A percentile compares a stretch with the other conserved stretches of the same genome.
These are phyloP conservation scores for Mimachlamys varia DNA, from an alignment of 2,888 invertebrate genomes.

Conservation along the genomic window DNA sequence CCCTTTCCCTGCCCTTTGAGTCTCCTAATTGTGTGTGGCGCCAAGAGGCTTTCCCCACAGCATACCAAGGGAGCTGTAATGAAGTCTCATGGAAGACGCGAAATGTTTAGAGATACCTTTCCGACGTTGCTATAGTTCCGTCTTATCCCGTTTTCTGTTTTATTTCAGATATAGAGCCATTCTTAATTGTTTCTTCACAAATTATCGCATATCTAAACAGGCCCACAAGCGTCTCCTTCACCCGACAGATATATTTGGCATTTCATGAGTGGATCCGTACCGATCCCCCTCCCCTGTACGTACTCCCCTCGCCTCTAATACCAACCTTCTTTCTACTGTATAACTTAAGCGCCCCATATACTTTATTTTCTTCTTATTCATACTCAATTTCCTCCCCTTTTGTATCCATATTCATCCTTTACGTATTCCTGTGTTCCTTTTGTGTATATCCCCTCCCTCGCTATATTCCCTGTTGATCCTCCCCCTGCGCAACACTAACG, in stretches of 20 bases:
- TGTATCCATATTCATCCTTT: too few species aligned
- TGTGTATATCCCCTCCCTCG: too few species aligned
- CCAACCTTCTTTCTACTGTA: background rate
- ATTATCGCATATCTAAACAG: slow-evolving; percentile 34
- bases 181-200: slow-evolving; percentile 36
- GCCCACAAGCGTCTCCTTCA: slow-evolving; percentile 28
- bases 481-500: too few species aligned
- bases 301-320: background rate
- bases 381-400: background rate
- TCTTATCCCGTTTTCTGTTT: slow-evolving; percentile 34
- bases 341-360: background rate
- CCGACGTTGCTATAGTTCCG: background rate
- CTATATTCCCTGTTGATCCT: too few species aligned
- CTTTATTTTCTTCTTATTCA: background rate
- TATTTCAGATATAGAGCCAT: slow-evolving; percentile 31
- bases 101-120: slow-evolving; percentile 24
- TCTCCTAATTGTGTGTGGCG: slow-evolving; percentile 15
- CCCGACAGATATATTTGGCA: slow-evolving; percentile 21
- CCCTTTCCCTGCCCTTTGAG: slow-evolving; percentile 16
- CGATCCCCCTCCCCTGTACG: background rate
- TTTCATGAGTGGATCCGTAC: slow-evolving; percentile 2
- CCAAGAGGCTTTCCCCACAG: slow-evolving; percentile 8
- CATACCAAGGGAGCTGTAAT: slow-evolving; percentile 18
- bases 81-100: background rate
- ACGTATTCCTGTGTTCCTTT: too few species aligned